Conservation (phyloP, 2,797 vertebrate genomes). For the Anguilla anguilla region DNA sequence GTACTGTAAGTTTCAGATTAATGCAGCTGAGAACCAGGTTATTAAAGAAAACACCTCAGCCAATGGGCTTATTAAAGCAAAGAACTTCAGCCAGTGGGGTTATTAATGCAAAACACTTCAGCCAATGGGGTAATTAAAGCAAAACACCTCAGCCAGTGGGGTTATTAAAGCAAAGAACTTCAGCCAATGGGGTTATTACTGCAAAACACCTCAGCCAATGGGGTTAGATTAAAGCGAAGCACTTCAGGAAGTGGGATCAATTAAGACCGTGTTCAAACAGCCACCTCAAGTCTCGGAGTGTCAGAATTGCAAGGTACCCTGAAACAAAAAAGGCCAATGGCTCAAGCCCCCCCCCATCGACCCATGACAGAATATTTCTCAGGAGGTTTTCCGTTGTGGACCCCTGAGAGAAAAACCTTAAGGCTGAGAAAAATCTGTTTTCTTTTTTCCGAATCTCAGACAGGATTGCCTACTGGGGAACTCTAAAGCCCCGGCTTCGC, state of each 20-base stretch:
- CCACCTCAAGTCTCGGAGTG: not conserved
- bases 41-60: not conserved
- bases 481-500: not conserved
- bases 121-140: not conserved
- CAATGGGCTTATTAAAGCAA: not conserved
- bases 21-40: not conserved
- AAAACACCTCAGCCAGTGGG: not conserved
- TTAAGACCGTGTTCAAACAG: not conserved
- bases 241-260: not conserved
- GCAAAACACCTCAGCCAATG: not conserved
- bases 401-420: not conserved
- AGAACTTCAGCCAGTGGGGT: not conserved
- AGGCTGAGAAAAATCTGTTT: not conserved
- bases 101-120: not conserved
- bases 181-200: not conserved
- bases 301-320: not conserved
- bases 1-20: not conserved
- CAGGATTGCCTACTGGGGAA: not conserved
- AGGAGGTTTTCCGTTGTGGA: not conserved
- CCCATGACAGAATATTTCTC: not conserved
- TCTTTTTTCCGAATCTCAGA: not conserved
- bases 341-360: too few species aligned
- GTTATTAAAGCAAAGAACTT: not conserved
- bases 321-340: not conserved
- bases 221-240: not conserved